Percentiles rank a stretch among this genome's conserved stretches.
Conservation (phyloP, 2,888 invertebrate genomes). For the Ornithoptera alexandrae region DNA sequence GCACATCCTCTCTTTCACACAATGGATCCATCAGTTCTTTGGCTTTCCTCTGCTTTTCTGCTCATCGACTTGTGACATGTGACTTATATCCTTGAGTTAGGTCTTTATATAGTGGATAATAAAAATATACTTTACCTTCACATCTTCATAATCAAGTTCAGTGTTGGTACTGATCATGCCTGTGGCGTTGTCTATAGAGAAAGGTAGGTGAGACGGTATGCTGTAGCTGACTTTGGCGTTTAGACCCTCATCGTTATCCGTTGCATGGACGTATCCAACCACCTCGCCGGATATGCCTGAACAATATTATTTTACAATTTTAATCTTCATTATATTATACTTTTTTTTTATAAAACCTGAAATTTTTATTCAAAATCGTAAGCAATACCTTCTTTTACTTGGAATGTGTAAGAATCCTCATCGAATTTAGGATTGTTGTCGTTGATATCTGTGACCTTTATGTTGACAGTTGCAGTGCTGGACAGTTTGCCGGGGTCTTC, state of each 20-base stretch:
- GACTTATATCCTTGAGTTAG: too few species aligned
- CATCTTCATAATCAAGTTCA: conserved; percentile 89
- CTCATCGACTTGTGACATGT: too few species aligned
- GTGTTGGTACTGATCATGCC: conserved; percentile 88
- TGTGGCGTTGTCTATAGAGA: conserved; percentile 87
- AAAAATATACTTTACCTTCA: conserved; percentile 70
- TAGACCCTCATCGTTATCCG: conserved; percentile 91
- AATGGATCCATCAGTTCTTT: too few species aligned
- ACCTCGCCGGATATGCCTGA: conserved; percentile 73
- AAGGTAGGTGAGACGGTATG: conserved; percentile 88
- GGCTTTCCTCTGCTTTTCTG: too few species aligned
- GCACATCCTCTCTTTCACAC: too few species aligned
- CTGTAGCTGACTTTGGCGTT: conserved; percentile 91
- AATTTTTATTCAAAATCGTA: not conserved
- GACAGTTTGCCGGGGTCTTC: conserved; percentile 91
- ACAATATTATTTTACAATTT: conserved; percentile 15
- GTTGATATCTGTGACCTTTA: conserved; percentile 94
- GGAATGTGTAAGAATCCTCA: conserved; percentile 88
- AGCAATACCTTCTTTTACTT: conserved; percentile 86
- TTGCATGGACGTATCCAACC: conserved; percentile 91
- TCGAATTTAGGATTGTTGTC: conserved; percentile 95
- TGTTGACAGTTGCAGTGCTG: conserved; percentile 91
- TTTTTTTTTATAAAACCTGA: not conserved
- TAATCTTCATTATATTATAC: too few species aligned
- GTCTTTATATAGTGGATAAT: too few species aligned